These are phyloP conservation scores for Xenotilapia caudafasciata DNA, from an alignment of 2,113 vertebrate species.

Conservation along the genomic window DNA sequence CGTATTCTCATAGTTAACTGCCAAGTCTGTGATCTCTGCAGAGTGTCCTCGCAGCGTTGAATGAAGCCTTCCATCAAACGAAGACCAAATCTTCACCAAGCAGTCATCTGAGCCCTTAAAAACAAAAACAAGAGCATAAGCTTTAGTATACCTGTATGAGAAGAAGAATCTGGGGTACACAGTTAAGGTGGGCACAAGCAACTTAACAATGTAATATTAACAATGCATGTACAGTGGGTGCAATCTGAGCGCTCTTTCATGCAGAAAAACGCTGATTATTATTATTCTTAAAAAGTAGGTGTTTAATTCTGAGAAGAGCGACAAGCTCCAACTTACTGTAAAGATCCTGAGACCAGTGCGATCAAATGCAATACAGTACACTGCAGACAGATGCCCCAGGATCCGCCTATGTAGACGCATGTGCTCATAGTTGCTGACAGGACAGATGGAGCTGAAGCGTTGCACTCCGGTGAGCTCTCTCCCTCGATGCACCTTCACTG, in stretches of 20 bases:
- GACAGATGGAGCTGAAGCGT: conserved; percentile 83
- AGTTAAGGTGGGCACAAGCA: not conserved
- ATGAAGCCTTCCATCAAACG: conserved; percentile 88
- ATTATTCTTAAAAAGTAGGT: not conserved
- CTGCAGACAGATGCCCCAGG: conserved; percentile 94
- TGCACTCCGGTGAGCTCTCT: conserved; percentile 86
- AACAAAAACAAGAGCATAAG: not conserved
- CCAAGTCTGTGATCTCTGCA: conserved; percentile 96
- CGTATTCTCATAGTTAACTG: conserved; percentile 96
- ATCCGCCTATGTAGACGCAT: conserved; percentile 93
- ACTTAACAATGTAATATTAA: not conserved
- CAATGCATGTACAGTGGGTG: not conserved
- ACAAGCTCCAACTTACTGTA: conserved; percentile 79
- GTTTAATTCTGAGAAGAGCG: not conserved
- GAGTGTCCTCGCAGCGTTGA: conserved; percentile 92
- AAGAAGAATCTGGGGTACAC: not conserved
- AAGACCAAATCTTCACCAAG: conserved; percentile 98
- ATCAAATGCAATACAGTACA: conserved; percentile 98
- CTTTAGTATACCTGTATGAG: not conserved
- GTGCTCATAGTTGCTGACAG: conserved; percentile 88
- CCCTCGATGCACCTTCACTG: conserved; percentile 86
- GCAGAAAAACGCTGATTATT: not conserved
- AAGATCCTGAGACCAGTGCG: conserved; percentile 96
- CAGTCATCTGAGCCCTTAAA: conserved; percentile 94
- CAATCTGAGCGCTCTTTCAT: not conserved